Percentiles rank a stretch among this genome's conserved stretches.
phyloP scores from a whole-genome alignment of 2,888 invertebrate genomes.

The Andricus quercusramuli region DNA sequence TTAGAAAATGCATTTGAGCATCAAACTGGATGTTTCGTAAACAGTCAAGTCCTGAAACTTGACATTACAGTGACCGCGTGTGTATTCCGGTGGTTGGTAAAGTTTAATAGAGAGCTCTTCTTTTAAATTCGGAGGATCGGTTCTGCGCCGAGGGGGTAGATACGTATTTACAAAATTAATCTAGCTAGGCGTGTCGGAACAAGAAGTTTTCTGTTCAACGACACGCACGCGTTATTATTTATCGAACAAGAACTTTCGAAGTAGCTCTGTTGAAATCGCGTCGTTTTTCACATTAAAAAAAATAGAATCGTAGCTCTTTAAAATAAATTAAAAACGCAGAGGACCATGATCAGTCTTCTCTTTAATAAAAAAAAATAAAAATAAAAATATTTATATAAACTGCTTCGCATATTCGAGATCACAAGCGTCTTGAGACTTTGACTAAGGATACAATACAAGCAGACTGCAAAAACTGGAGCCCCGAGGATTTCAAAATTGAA shows the following conservation, averaged over 20 bases:
- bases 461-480: conserved; percentile 1
- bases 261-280: conserved; percentile 19
- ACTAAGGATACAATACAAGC: conserved; percentile 24
- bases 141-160: conserved; percentile 8
- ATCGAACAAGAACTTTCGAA: conserved; percentile 21
- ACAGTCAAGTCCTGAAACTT: conserved; percentile 34
- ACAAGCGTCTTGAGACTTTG: conserved; percentile 40
- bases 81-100: conserved; percentile 30
- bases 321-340: conserved; percentile 40
- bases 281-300: conserved; percentile 11
- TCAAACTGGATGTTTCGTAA: conserved; percentile 38
- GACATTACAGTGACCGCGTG: conserved; percentile 33
- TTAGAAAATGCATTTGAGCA: neutral
- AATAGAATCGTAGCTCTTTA: conserved; percentile 36
- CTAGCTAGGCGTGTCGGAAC: conserved; percentile 34
- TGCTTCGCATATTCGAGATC: conserved; percentile 27
- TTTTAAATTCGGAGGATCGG: conserved; percentile 11
- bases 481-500: conserved; percentile 22
- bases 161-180: conserved; percentile 40
- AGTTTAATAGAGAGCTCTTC: conserved; percentile 37
- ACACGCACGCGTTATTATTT: conserved; percentile 38
- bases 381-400: conserved; percentile 11
- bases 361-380: conserved; percentile 12
- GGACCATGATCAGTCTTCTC: conserved; percentile 35
- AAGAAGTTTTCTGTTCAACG: neutral